Evolutionary conservation across 64 coral and sea anemone species (phyloP), one percentile per base, ranked within the genome.

Genomic region (Trachythela sp.): DNA sequence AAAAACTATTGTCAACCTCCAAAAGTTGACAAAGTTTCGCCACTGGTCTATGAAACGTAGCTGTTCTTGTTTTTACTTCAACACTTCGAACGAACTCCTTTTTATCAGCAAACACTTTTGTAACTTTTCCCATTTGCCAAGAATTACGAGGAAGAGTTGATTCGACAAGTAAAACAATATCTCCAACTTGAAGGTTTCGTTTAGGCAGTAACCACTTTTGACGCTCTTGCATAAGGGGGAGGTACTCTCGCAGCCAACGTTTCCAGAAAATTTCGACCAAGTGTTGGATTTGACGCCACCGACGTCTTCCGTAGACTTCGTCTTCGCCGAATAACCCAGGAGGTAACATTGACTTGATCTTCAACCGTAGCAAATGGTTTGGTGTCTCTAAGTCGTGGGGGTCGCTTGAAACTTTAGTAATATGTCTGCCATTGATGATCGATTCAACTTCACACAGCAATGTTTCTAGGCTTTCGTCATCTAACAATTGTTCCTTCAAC

Each of bases 361-460:
- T 52, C 8, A 52, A 20, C 13, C 13, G 49, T 52, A 52, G 22
- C 49, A 52, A 52, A 52, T 52, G 49, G 49, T 52, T 52, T 11
- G 49, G 49, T n/a, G n/a, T n/a, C 75, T 13, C 27, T 9, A 80
- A 80, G 42, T 68, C 59, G 15, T n/a, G 2, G 26, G 85, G 43
- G 26, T 86, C 85, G 31, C 48, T 26, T n/a, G 40, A 49, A 54
- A 86, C 88, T 15, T 41, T 76, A 13, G 77, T 90, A 36, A 90
- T 56, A 5, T 71, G 88, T 26, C 88, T 43, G 20, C 26, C 45
- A 39, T 90, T 90, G 27, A 90, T 49, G 18, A 86, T 54, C 15
- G 32, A n/a, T 35, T 54, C 45, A 9, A 34, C 32, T 86, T 86
- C 85, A 9, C 85, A 56, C 9, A 86, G 8, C 1, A 86, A 86